Evolutionary conservation across 2,888 invertebrate species (phyloP).

Genomic region (Folsomia candida): DNA sequence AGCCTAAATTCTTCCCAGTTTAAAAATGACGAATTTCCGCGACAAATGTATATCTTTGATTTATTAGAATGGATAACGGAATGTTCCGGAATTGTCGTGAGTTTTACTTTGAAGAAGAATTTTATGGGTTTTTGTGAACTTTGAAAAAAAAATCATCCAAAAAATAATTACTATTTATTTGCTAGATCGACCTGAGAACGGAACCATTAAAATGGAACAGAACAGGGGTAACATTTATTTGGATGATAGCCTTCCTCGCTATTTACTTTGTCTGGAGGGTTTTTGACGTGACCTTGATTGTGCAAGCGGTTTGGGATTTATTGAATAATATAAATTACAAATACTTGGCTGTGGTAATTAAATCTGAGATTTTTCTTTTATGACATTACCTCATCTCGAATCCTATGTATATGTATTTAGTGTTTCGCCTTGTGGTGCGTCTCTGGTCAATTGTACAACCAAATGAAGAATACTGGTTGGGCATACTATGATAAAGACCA

Average conservation of each 20-base stretch:
- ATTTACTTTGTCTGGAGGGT: neutral
- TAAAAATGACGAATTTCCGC: neutral
- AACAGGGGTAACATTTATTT: neutral
- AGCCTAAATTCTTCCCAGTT: neutral
- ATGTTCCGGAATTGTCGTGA: neutral
- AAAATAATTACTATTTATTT: neutral
- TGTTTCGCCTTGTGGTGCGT: neutral
- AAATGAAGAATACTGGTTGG: neutral
- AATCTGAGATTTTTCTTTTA: neutral
- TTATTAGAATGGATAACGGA: neutral
- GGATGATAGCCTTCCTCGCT: neutral
- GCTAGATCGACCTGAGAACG: neutral
- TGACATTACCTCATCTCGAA: no score
- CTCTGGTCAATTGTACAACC: neutral
- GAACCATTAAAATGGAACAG: neutral
- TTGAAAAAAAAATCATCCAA: neutral
- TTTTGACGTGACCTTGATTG: neutral
- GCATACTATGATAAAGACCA: neutral
- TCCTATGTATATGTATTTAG: no score
- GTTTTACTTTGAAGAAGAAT: no score
- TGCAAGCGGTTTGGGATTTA: neutral
- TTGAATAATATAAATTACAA: neutral
- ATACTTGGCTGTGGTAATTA: neutral
- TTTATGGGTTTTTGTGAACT: no score
- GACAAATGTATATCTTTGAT: neutral